These are phyloP conservation scores for Molanna angustata DNA, from an alignment of 2,888 invertebrate species.

Conservation along the genomic window DNA sequence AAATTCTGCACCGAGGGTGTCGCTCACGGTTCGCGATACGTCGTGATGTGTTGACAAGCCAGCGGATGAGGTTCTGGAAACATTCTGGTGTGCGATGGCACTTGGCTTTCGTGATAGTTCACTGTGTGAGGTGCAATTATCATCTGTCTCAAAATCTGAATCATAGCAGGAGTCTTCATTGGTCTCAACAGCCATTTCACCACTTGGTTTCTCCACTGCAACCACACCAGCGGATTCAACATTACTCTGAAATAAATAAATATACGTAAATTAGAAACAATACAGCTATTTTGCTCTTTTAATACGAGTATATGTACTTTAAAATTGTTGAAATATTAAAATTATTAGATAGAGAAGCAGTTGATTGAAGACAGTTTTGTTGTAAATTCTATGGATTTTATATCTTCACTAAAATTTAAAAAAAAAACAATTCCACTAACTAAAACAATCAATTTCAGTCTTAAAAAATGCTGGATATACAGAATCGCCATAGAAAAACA, in stretches of 20 bases:
- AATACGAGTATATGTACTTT: no score
- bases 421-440: no score
- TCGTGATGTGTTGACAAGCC: slow-evolving; percentile 60
- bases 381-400: no score
- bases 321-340: no score
- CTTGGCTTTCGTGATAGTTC: slow-evolving; percentile 36
- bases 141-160: slow-evolving; percentile 72
- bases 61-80: slow-evolving; percentile 34
- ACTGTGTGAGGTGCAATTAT: slow-evolving; percentile 39
- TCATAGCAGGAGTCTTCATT: slow-evolving; percentile 84
- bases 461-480: no score
- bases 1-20: slow-evolving; percentile 82
- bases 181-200: slow-evolving; percentile 35
- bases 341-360: no score
- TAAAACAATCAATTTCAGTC: no score
- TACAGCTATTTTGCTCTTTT: no score
- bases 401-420: no score
- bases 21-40: slow-evolving; percentile 78
- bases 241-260: slow-evolving; percentile 61
- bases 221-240: slow-evolving; percentile 58
- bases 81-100: slow-evolving; percentile 33
- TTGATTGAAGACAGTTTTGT: no score
- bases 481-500: no score
- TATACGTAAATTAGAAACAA: no score
- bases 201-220: slow-evolving; percentile 42